These are phyloP conservation scores for Coracias cyanogaster DNA, from an alignment of 2,797 vertebrate species.

Conservation along the genomic window DNA sequence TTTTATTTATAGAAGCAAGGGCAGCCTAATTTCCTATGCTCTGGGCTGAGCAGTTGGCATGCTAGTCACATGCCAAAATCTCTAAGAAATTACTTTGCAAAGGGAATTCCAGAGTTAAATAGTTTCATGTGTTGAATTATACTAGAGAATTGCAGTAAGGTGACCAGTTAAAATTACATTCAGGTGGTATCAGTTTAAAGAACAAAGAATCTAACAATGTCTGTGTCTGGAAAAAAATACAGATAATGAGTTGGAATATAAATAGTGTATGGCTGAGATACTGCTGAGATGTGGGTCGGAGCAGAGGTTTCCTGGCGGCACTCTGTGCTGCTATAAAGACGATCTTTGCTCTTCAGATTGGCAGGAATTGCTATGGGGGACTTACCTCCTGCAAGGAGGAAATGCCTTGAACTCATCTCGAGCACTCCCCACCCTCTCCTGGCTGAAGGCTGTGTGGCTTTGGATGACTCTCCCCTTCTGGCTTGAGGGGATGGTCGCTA, in stretches of 20 bases:
- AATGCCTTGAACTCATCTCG: background rate
- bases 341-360: background rate
- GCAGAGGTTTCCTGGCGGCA: slow-evolving; percentile 4
- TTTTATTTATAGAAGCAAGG: background rate
- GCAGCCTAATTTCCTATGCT: background rate
- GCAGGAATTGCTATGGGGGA: background rate
- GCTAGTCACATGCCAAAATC: background rate
- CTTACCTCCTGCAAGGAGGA: background rate
- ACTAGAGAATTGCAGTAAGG: background rate
- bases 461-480: background rate
- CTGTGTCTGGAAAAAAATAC: background rate
- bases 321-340: background rate
- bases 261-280: background rate
- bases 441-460: background rate
- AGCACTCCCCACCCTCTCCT: background rate
- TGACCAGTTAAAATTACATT: background rate
- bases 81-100: background rate
- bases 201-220: background rate
- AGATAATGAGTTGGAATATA: background rate
- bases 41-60: fast-evolving
- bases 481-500: background rate
- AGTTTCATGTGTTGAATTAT: background rate
- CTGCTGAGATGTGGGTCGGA: background rate
- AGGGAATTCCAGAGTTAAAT: background rate
- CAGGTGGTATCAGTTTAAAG: background rate